Percentiles rank a stretch among this genome's conserved stretches.
Conservation (phyloP, 1,140 invertebrate species). For the Andricus grossulariae region DNA sequence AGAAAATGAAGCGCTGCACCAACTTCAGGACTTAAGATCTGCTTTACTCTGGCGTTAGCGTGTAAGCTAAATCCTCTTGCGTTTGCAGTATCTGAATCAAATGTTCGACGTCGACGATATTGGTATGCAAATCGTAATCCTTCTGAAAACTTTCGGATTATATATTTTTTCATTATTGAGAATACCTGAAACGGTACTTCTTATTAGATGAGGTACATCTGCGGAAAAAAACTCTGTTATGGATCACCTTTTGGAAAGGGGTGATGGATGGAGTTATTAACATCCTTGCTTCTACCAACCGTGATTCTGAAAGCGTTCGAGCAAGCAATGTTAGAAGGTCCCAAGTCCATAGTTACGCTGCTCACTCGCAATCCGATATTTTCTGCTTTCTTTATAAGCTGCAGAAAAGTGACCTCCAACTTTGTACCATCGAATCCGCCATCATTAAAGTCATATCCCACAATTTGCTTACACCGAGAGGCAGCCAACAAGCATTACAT, state of each 20-base stretch:
- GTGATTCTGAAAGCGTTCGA: conserved; percentile 28
- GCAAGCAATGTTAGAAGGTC: too few species aligned
- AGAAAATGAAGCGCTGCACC: conserved; percentile 33
- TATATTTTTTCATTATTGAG: conserved; percentile 34
- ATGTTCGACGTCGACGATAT: conserved; percentile 26
- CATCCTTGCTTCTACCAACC: conserved; percentile 23
- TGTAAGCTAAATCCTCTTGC: conserved; percentile 26
- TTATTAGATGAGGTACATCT: conserved; percentile 34
- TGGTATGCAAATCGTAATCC: conserved; percentile 18
- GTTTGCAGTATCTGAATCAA: conserved; percentile 7
- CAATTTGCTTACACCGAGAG: conserved; percentile 25
- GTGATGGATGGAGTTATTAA: conserved; percentile 16
- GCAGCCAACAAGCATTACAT: conserved; percentile 38
- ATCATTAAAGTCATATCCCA: background rate
- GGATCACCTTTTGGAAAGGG: conserved; percentile 30
- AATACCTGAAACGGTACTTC: conserved; percentile 33
- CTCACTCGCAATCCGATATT: conserved; percentile 33
- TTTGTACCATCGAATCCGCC: background rate
- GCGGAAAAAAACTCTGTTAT: conserved; percentile 31
- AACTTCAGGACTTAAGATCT: conserved; percentile 26
- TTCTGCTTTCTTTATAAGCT: background rate
- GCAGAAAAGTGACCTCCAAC: background rate
- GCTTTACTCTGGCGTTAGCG: conserved; percentile 21
- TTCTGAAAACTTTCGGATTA: conserved; percentile 5
- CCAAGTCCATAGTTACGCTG: too few species aligned